phyloP scores from a whole-genome alignment of 2,797 vertebrate genomes.

The Sebastiscus albofasciatus region DNA sequence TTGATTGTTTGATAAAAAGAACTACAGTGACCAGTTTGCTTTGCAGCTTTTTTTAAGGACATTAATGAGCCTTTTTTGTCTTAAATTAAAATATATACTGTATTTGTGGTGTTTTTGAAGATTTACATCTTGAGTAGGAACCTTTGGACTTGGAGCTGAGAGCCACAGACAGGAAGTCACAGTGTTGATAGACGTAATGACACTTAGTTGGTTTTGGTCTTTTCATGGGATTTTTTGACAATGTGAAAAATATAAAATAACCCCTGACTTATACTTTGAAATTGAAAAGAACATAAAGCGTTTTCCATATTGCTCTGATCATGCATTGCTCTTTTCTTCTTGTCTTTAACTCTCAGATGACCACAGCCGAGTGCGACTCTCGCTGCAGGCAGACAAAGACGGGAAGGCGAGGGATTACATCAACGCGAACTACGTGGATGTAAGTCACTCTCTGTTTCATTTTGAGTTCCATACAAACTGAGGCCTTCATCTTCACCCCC shows the following conservation, averaged over 20 bases:
- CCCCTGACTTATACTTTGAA: neutral
- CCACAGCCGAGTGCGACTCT: slow-evolving; percentile 93
- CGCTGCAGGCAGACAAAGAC: slow-evolving; percentile 86
- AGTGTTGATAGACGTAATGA: neutral
- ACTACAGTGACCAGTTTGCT: no score
- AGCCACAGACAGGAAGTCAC: neutral
- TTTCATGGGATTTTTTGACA: neutral
- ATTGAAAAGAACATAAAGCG: neutral
- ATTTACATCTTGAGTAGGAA: neutral
- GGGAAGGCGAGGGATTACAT: slow-evolving; percentile 92
- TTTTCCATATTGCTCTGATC: neutral
- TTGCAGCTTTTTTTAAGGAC: neutral
- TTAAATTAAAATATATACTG: no score
- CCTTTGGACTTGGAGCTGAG: no score
- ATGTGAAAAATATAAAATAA: neutral
- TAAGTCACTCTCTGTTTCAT: slow-evolving; percentile 73
- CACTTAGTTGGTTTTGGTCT: neutral
- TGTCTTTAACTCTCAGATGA: slow-evolving; percentile 85
- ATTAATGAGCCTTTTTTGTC: neutral
- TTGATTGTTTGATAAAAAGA: no score
- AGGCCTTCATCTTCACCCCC: slow-evolving; percentile 3
- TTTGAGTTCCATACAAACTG: neutral
- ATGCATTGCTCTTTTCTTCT: neutral
- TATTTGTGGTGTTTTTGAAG: neutral
- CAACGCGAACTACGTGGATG: slow-evolving; percentile 97